Evolutionary conservation across 1,140 invertebrate species (phyloP).

Genomic region (Drosophila busckii): DNA sequence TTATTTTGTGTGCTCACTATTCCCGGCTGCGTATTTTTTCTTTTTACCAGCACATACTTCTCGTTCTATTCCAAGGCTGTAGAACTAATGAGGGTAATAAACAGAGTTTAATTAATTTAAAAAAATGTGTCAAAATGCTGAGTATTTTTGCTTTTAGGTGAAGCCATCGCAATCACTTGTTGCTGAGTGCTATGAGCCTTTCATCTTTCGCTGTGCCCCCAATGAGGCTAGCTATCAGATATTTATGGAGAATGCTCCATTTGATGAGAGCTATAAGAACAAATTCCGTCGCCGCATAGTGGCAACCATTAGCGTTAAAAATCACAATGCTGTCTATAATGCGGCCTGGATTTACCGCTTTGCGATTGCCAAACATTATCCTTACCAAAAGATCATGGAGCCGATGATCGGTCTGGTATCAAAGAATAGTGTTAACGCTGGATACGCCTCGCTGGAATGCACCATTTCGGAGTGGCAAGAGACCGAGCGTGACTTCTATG

Average conservation of each 20-base stretch:
- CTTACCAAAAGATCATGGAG: slow-evolving; percentile 65
- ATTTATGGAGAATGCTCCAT: slow-evolving; percentile 60
- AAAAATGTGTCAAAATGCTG: too few species aligned
- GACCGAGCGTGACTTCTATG: slow-evolving; percentile 65
- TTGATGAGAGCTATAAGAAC: slow-evolving; percentile 45
- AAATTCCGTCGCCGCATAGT: slow-evolving; percentile 67
- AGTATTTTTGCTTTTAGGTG: slow-evolving; percentile 26
- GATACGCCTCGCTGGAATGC: slow-evolving; percentile 63
- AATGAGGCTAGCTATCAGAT: slow-evolving; percentile 69
- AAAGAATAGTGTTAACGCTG: slow-evolving; percentile 52
- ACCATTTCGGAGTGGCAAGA: slow-evolving; percentile 76
- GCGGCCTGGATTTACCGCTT: slow-evolving; percentile 76
- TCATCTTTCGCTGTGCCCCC: slow-evolving; percentile 63
- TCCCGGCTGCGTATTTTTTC: slow-evolving; percentile 64
- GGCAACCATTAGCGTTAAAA: slow-evolving; percentile 65
- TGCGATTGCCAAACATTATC: slow-evolving; percentile 63
- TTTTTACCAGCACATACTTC: slow-evolving; percentile 69
- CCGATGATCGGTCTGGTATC: slow-evolving; percentile 57
- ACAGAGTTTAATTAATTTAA: too few species aligned
- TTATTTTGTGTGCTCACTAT: slow-evolving; percentile 69
- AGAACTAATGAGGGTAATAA: slow-evolving; percentile 59
- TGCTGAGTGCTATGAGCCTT: slow-evolving; percentile 75
- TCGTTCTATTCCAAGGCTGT: slow-evolving; percentile 73
- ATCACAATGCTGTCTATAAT: slow-evolving; percentile 68
- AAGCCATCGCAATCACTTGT: slow-evolving; percentile 67